Evolutionary conservation across 2,797 vertebrate genomes (phyloP).

Genomic region (Enoplosus armatus): DNA sequence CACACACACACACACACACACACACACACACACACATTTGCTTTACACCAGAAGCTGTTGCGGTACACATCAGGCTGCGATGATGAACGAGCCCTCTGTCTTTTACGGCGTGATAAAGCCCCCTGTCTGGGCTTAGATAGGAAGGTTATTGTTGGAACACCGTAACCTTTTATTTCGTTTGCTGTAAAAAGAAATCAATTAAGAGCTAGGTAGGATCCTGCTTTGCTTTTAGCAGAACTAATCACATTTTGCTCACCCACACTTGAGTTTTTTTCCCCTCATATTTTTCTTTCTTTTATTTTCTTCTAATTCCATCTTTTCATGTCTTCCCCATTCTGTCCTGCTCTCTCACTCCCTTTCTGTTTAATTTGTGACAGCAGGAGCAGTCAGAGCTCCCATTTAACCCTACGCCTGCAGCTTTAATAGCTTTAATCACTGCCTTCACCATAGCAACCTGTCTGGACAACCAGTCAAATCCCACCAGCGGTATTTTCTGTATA

Average conservation of each 20-base stretch:
- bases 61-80: constrained; percentile 61
- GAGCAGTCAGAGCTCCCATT: constrained; percentile 78
- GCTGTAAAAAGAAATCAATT: constrained; percentile 81
- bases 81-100: constrained; percentile 71
- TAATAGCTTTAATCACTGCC: constrained; percentile 79
- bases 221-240: constrained; percentile 70
- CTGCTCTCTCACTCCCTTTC: constrained; percentile 22
- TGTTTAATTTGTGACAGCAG: constrained; percentile 78
- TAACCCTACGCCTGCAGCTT: constrained; percentile 77
- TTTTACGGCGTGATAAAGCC: constrained; percentile 77
- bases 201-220: constrained; percentile 64
- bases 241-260: constrained; percentile 74
- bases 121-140: constrained; percentile 70
- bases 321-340: constrained; percentile 43
- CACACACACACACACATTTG: constrained; percentile 28
- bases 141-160: constrained; percentile 77
- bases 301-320: constrained; percentile 53
- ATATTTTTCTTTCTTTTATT: constrained; percentile 38
- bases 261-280: constrained; percentile 18
- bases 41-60: constrained; percentile 51
- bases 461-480: constrained; percentile 72
- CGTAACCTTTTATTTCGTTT: constrained; percentile 79
- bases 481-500: constrained; percentile 61
- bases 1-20: constrained; percentile 20
- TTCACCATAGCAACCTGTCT: constrained; percentile 79